These are phyloP conservation scores for Thereva unica DNA, from an alignment of 2,888 invertebrate genomes.

Conservation along the genomic window DNA sequence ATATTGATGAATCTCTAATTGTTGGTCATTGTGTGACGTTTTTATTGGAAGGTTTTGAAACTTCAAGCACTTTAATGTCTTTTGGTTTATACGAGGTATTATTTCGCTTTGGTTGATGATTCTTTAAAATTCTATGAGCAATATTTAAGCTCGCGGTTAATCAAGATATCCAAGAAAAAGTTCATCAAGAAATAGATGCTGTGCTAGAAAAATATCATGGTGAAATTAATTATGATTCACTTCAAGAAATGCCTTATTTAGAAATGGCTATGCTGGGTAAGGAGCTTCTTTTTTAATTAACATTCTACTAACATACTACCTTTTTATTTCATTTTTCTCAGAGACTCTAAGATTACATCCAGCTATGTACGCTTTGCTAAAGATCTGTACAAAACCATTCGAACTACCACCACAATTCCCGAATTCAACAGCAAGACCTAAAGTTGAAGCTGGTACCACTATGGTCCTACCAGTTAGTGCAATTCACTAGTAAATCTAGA, in stretches of 20 bases:
- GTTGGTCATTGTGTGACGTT: slow-evolving; percentile 6
- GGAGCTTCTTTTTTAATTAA: background rate
- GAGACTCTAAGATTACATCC: slow-evolving; percentile 13
- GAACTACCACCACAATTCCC: slow-evolving; percentile 6
- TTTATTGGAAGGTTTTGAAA: slow-evolving; percentile 16
- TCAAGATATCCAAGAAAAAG: slow-evolving; percentile 9
- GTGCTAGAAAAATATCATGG: background rate
- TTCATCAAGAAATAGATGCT: background rate
- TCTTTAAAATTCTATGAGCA: too few species aligned
- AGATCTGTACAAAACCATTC: slow-evolving; percentile 9
- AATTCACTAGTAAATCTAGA: slow-evolving; percentile 10
- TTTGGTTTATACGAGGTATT: slow-evolving; percentile 8
- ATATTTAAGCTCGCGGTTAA: slow-evolving; percentile 8
- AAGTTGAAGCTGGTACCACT: background rate
- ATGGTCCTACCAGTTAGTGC: slow-evolving; percentile 7
- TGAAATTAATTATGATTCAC: background rate
- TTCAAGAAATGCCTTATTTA: background rate
- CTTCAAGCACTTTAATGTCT: slow-evolving; percentile 19
- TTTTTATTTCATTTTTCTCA: background rate
- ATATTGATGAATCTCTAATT: background rate
- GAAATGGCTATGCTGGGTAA: slow-evolving; percentile 2
- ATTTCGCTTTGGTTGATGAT: background rate
- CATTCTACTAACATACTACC: background rate
- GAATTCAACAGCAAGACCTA: background rate
- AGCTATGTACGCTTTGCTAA: slow-evolving; percentile 10